These are phyloP conservation scores for Limonius californicus DNA, from an alignment of 1,140 invertebrate species.

Conservation along the genomic window DNA sequence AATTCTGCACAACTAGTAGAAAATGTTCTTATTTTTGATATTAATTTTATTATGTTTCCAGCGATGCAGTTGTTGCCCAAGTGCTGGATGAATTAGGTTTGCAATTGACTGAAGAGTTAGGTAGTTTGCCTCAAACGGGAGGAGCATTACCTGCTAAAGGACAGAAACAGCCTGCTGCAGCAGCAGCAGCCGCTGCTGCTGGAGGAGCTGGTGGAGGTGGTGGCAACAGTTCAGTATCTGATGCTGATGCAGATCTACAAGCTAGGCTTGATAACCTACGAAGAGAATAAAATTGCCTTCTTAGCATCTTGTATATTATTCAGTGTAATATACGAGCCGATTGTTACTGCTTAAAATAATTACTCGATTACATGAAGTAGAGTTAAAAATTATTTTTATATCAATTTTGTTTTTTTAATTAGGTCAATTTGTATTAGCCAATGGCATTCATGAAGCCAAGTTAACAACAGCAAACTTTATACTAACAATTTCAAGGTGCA, in stretches of 20 bases:
- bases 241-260: conserved; percentile 93
- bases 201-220: conserved; percentile 53
- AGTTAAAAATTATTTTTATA: not conserved
- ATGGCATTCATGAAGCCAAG: too few species aligned
- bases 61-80: conserved; percentile 87
- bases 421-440: too few species aligned
- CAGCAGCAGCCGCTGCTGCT: conserved; percentile 50
- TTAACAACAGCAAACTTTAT: too few species aligned
- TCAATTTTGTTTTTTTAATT: not conserved
- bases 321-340: not conserved
- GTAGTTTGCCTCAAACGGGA: conserved; percentile 75
- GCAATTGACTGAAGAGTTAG: conserved; percentile 85
- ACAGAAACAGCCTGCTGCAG: conserved; percentile 51
- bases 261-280: conserved; percentile 90
- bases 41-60: conserved; percentile 43
- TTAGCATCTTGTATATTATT: not conserved
- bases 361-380: not conserved
- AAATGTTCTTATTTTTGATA: not conserved
- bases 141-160: conserved; percentile 57
- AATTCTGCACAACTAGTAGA: too few species aligned
- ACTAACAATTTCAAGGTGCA: too few species aligned
- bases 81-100: conserved; percentile 96
- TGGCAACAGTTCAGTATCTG: conserved; percentile 58
- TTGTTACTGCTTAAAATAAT: not conserved
- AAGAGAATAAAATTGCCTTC: conserved; percentile 66